phyloP scores from a whole-genome alignment of 2,888 invertebrate species.

The Pyrocoelia pectoralis region DNA sequence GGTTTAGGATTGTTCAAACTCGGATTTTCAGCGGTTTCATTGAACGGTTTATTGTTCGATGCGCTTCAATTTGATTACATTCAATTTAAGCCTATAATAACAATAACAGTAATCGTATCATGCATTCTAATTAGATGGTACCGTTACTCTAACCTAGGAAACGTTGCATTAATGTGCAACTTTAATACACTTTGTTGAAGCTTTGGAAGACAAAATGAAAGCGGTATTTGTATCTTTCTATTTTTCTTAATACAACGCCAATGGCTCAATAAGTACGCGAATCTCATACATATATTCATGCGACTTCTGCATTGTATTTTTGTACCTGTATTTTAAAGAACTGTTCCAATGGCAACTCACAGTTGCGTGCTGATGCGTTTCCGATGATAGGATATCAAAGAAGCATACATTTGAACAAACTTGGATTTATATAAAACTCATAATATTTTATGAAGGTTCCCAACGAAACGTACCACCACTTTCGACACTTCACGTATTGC shows the following conservation, averaged over 20 bases:
- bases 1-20: too few species aligned
- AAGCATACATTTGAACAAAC: slow-evolving; percentile 24
- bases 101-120: not conserved
- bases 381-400: slow-evolving; percentile 39
- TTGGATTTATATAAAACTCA: slow-evolving; percentile 28
- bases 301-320: slow-evolving; percentile 41
- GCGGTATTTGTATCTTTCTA: slow-evolving; percentile 13
- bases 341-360: slow-evolving; percentile 33
- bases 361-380: slow-evolving; percentile 46
- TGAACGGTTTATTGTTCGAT: not conserved
- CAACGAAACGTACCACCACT: slow-evolving; percentile 21
- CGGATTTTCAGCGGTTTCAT: not conserved
- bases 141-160: not conserved
- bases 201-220: not conserved
- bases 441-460: slow-evolving; percentile 20
- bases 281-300: slow-evolving; percentile 45
- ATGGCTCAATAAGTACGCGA: slow-evolving; percentile 26
- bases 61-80: not conserved
- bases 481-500: slow-evolving; percentile 14
- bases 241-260: slow-evolving; percentile 25
- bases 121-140: not conserved
- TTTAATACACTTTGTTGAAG: not conserved
- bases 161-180: not conserved
- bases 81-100: slow-evolving; percentile 1
- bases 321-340: slow-evolving; percentile 39